Conservation (phyloP, 2,113 vertebrate species). For the Spermophilus dauricus region DNA sequence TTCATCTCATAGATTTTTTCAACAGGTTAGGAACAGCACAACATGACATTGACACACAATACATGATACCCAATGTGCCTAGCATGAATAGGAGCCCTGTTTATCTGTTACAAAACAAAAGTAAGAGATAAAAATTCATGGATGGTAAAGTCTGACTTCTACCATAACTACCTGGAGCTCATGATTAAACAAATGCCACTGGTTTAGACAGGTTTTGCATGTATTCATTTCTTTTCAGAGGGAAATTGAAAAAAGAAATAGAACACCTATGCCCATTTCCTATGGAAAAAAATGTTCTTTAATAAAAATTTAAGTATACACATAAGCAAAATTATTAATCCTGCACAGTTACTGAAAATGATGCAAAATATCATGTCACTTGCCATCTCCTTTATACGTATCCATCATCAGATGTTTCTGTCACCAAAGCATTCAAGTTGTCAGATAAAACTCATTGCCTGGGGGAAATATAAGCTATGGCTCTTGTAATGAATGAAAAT, state of each 20-base stretch:
- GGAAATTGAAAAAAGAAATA: background rate
- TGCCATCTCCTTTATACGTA: slow-evolving; percentile 62
- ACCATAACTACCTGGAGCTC: background rate
- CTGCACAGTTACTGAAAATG: slow-evolving; percentile 56
- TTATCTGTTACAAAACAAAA: slow-evolving; percentile 9
- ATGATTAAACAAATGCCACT: background rate
- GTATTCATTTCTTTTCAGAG: background rate
- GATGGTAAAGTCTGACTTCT: background rate
- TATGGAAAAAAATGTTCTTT: background rate
- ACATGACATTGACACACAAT: background rate
- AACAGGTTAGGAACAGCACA: background rate
- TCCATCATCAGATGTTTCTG: slow-evolving; percentile 72
- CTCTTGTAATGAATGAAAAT: slow-evolving; percentile 76
- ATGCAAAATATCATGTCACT: slow-evolving; percentile 50
- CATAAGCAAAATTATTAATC: slow-evolving; percentile 51
- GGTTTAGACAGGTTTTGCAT: background rate
- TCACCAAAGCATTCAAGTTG: slow-evolving; percentile 68
- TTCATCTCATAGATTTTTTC: background rate
- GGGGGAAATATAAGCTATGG: slow-evolving; percentile 68
- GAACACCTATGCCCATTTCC: background rate
- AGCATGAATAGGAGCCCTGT: background rate
- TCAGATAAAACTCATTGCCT: slow-evolving; percentile 70
- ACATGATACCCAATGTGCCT: no score
- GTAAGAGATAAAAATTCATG: background rate
- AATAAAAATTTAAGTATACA: slow-evolving; percentile 62